These are phyloP conservation scores for Dryomyza anilis DNA, from an alignment of 2,888 invertebrate genomes.

Conservation along the genomic window DNA sequence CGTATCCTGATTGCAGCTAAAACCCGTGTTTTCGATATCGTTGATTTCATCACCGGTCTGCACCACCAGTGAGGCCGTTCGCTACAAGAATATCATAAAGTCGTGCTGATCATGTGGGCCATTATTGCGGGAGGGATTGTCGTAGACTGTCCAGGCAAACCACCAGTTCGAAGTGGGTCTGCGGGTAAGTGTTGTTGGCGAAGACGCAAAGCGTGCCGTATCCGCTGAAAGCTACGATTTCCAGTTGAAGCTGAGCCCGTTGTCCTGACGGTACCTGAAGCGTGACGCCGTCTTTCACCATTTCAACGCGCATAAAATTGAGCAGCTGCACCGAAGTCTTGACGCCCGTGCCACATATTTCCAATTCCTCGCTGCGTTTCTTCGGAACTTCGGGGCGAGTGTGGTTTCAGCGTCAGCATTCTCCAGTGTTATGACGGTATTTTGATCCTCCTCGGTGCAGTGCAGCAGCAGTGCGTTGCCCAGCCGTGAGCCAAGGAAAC, in stretches of 20 bases:
- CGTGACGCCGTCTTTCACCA: conserved; percentile 79
- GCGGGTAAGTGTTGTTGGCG: conserved; percentile 80
- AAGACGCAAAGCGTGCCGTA: conserved; percentile 94
- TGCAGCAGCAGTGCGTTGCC: conserved; percentile 93
- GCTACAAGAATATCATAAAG: conserved; percentile 86
- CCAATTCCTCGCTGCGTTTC: conserved; percentile 73
- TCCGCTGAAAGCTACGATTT: conserved; percentile 93
- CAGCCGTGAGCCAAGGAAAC: conserved; percentile 90
- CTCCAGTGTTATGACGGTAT: conserved; percentile 73
- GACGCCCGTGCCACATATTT: conserved; percentile 86
- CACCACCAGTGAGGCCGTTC: conserved; percentile 68
- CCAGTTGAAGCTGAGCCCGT: conserved; percentile 65
- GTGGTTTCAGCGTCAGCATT: conserved; percentile 63
- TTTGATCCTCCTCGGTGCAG: conserved; percentile 86
- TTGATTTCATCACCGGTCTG: conserved; percentile 97
- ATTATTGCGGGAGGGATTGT: conserved; percentile 65
- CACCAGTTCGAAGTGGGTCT: conserved; percentile 61
- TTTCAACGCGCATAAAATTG: conserved; percentile 87
- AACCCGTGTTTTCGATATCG: conserved; percentile 94
- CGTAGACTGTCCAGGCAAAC: conserved; percentile 85
- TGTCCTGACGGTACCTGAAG: conserved; percentile 62
- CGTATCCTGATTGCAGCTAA: conserved; percentile 86
- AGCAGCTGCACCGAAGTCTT: conserved; percentile 87
- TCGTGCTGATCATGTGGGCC: conserved; percentile 75
- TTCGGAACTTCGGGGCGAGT: conserved; percentile 44